phyloP scores from a whole-genome alignment of 23 tunicate genomes.

The Trididemnum miniatum region DNA sequence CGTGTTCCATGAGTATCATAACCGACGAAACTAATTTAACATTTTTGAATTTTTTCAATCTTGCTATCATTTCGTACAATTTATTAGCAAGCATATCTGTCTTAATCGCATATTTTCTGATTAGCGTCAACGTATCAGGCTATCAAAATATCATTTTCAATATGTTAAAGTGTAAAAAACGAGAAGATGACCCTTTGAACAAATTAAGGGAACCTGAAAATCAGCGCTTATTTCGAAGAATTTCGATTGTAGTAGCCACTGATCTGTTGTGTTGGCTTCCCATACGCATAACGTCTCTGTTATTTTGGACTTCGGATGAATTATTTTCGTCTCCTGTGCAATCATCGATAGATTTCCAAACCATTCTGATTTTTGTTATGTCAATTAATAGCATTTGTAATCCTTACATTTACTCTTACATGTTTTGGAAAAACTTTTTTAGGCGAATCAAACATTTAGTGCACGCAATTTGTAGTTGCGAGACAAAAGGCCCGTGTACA shows the following conservation, averaged over 20 bases:
- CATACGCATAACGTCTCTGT: not conserved
- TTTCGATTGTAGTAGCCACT: not conserved
- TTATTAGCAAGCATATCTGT: not conserved
- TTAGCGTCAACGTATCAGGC: not conserved
- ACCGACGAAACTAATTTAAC: not conserved
- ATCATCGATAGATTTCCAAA: not conserved
- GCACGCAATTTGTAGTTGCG: too few relatives aligned
- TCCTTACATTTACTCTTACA: slow-evolving; percentile 4
- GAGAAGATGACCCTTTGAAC: not conserved
- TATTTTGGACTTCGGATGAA: not conserved
- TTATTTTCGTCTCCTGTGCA: not conserved
- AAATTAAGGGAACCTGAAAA: not conserved
- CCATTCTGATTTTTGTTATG: not conserved
- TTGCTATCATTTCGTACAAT: not conserved
- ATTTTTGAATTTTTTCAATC: not conserved
- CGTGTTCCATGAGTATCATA: not conserved
- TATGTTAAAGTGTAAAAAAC: not conserved
- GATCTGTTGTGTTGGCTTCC: slow-evolving; percentile 10
- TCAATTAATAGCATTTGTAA: slow-evolving; percentile 5
- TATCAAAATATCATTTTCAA: not conserved
- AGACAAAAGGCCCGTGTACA: not conserved
- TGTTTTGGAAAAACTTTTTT: not conserved
- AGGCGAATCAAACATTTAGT: slow-evolving; percentile 2
- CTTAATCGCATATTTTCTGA: not conserved
- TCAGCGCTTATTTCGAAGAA: not conserved